Evolutionary conservation across 2,888 invertebrate species (phyloP), one percentile per base, ranked within the genome.

Genomic region (Xestobium rufovillosum): DNA sequence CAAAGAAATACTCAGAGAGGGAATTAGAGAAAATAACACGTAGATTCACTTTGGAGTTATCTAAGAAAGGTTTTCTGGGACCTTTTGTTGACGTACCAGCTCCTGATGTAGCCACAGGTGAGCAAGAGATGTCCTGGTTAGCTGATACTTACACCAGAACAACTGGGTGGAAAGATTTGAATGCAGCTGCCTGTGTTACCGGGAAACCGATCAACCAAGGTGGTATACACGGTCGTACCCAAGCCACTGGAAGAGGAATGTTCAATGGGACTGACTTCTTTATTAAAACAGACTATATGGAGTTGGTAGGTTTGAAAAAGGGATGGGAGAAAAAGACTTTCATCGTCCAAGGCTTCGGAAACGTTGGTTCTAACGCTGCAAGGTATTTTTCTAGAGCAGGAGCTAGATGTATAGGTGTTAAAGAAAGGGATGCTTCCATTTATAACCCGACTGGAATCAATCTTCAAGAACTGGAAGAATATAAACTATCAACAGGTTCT

Each of bases 181-280:
- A 88, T 65, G 80, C 85, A n/a, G 73, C 78, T 48, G 88, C 85
- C 10, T 85, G 85, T 58, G 83, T 89, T 36, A 91, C 91, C 14
- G 89, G 90, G 38, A 91, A 91, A 64, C 88, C 89, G 16, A 84
- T 90, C 55, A 82, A 86, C 57, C 76, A 85, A 56, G 89, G 88
- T 43, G 88, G 88, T 45, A 87, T 90, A 56, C 83, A 86, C 61
- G 90, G 89, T 15, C 75, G 88, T 44, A 77, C 80, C 16, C 83
- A 85, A 40, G 89, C 89, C 4, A 90, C 89, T 10, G 90, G 90
- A 37, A 73, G 78, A 51, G 85, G 84, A 43, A 75, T 82, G 33
- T 86, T 75, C 67, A 79, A 84, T 64, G 80, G 81, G 31, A 67
- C 82, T 47, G 73, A 77, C 50, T 75, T 76, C 57, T 85, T 83